phyloP scores from a whole-genome alignment of 2,113 vertebrate genomes.

The Poecile atricapillus region DNA sequence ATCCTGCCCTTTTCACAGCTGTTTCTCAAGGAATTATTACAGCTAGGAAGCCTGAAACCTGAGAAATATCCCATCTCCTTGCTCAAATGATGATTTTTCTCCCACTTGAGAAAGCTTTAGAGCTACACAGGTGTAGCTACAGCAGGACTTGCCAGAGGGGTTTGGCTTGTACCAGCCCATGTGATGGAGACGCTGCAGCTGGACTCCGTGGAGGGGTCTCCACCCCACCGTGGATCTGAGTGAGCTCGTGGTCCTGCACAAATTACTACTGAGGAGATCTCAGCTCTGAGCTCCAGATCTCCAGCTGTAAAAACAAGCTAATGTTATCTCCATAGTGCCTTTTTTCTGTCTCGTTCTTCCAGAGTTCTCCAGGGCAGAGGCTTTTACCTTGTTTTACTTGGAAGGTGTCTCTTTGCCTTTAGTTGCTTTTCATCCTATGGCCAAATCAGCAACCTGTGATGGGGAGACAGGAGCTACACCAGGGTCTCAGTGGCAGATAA shows the following conservation, averaged over 20 bases:
- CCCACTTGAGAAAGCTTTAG: neutral
- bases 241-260: neutral
- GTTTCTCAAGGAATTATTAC: neutral
- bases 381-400: neutral
- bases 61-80: neutral
- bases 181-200: accelerated
- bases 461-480: neutral
- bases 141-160: neutral
- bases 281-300: neutral
- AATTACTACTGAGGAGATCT: neutral
- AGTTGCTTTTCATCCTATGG: neutral
- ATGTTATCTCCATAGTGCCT: neutral
- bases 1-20: neutral
- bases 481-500: neutral
- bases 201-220: neutral
- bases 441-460: neutral
- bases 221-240: neutral
- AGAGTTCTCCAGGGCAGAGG: neutral
- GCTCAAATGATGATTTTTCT: neutral
- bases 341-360: neutral
- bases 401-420: neutral
- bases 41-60: neutral
- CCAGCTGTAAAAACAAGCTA: neutral
- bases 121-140: neutral
- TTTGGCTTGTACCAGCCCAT: neutral